A percentile compares a stretch with the other conserved stretches of the same genome.
phyloP scores from a whole-genome alignment of 2,113 vertebrate species.

The Pterocles burchelli region DNA sequence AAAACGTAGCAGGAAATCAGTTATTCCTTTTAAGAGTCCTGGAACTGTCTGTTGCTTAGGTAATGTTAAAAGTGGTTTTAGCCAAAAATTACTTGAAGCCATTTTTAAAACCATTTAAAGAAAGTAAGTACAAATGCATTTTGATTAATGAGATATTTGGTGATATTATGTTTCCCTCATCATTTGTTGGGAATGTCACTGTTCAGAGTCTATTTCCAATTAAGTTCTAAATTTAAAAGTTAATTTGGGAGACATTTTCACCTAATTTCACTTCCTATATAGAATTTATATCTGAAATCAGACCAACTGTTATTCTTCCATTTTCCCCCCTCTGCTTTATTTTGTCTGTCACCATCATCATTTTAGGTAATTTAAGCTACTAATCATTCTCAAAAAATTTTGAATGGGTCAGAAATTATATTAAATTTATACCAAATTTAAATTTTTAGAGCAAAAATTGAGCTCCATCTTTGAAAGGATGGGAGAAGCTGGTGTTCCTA shows the following conservation, averaged over 20 bases:
- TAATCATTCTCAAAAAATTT: neutral
- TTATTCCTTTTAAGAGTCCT: neutral
- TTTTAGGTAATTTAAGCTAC: neutral
- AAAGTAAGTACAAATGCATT: neutral
- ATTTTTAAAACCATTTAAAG: neutral
- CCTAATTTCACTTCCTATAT: neutral
- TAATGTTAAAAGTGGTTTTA: neutral
- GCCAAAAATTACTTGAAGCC: neutral
- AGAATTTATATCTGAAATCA: neutral
- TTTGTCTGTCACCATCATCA: neutral
- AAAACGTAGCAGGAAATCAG: neutral
- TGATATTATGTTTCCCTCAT: neutral
- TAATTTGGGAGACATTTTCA: neutral
- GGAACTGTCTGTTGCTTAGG: neutral
- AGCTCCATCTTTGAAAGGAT: neutral
- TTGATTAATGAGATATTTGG: neutral
- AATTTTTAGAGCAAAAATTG: neutral
- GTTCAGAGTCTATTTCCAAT: neutral
- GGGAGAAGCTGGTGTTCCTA: neutral
- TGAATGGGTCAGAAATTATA: neutral
- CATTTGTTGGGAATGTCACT: neutral
- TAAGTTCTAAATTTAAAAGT: neutral
- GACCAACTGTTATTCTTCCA: neutral
- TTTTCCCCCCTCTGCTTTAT: neutral
- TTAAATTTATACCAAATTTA: neutral